phyloP scores from a whole-genome alignment of 2,888 invertebrate species.

The Protophormia terraenovae region DNA sequence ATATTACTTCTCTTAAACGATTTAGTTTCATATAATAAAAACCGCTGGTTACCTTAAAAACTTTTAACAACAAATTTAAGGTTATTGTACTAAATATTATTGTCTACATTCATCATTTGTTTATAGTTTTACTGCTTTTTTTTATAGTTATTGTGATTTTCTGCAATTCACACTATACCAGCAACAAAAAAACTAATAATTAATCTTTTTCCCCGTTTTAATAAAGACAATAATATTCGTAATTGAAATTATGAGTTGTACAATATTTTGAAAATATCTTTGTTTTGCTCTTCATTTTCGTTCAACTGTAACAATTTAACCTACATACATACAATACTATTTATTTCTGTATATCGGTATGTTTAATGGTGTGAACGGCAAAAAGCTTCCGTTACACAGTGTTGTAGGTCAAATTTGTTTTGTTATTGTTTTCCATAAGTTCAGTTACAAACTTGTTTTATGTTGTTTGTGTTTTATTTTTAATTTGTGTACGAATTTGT shows the following conservation, averaged over 20 bases:
- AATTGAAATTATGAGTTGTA: not conserved
- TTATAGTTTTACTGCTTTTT: not conserved
- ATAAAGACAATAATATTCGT: not conserved
- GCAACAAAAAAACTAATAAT: constrained; percentile 7
- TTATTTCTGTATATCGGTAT: not conserved
- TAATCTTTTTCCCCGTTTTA: not conserved
- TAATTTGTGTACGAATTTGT: not conserved
- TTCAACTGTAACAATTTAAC: not conserved
- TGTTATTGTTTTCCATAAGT: not conserved
- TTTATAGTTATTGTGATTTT: constrained; percentile 1
- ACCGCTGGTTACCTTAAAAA: constrained; percentile 9
- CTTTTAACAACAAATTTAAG: not conserved
- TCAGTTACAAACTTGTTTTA: constrained; percentile 13
- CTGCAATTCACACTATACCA: constrained; percentile 4
- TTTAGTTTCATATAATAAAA: not conserved
- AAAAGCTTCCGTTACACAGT: constrained; percentile 31
- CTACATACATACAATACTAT: not conserved
- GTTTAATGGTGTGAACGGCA: not conserved
- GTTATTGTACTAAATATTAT: constrained; percentile 13
- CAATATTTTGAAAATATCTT: not conserved
- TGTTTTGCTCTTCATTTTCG: not conserved
- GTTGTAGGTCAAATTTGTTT: constrained; percentile 38
- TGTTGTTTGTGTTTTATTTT: not conserved
- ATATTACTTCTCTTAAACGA: too few relatives aligned
- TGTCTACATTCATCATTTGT: not conserved